These are phyloP conservation scores for Macrotus californicus DNA, from an alignment of 2,113 vertebrate genomes.

Conservation along the genomic window DNA sequence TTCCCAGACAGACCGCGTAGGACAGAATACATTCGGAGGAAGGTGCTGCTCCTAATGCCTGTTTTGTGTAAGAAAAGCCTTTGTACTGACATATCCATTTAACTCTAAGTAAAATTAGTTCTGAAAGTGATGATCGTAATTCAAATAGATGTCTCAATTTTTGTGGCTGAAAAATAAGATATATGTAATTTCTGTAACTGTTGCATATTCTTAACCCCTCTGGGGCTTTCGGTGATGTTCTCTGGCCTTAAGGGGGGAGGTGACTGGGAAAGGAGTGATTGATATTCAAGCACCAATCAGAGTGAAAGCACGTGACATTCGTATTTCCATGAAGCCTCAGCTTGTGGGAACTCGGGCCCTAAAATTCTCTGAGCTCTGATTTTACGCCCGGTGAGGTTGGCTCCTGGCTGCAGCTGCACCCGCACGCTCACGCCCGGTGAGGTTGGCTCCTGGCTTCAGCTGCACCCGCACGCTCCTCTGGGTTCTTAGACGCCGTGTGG, in stretches of 20 bases:
- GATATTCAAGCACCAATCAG: not conserved
- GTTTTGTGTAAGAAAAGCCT: not conserved
- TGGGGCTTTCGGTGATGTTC: not conserved
- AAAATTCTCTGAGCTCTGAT: no score
- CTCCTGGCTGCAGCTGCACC: no score
- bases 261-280: not conserved
- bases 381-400: no score
- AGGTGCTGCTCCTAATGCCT: no score
- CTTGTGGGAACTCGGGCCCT: not conserved
- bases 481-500: not conserved
- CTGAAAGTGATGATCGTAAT: not conserved
- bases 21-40: not conserved
- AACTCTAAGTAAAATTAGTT: not conserved
- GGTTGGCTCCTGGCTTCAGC: no score
- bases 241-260: not conserved
- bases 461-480: not conserved
- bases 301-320: not conserved
- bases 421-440: not conserved
- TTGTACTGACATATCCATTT: not conserved
- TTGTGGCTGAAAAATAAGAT: not conserved
- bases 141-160: not conserved
- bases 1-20: no score
- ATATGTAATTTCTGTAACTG: not conserved
- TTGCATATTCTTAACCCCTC: not conserved
- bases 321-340: not conserved